These are phyloP conservation scores for Arctia plantaginis DNA, from an alignment of 2,888 invertebrate species.

Conservation along the genomic window DNA sequence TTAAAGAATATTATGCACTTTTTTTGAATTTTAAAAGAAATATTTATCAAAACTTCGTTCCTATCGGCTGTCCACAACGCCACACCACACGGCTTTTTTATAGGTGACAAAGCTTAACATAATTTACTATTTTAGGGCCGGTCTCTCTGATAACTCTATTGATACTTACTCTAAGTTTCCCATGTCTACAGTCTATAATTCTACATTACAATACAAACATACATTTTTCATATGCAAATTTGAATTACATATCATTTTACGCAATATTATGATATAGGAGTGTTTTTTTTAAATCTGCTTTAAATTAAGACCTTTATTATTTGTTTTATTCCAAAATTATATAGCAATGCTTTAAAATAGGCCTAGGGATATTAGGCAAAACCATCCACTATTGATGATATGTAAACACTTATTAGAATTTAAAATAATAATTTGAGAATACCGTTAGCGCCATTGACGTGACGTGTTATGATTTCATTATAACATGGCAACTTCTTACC, in stretches of 20 bases:
- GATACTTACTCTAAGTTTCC: background rate
- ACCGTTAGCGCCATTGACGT: slow-evolving; percentile 12
- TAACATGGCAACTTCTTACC: slow-evolving; percentile 53
- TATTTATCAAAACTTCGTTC: too few species aligned
- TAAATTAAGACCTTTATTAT: background rate
- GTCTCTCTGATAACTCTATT: background rate
- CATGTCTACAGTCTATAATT: background rate
- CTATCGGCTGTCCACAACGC: too few species aligned
- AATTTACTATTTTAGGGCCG: background rate
- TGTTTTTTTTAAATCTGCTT: background rate
- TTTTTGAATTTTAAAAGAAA: too few species aligned
- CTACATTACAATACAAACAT: background rate
- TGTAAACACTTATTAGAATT: background rate
- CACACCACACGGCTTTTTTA: too few species aligned
- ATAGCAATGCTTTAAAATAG: background rate
- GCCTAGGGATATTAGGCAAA: too few species aligned
- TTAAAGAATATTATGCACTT: too few species aligned
- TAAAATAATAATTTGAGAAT: background rate
- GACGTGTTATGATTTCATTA: slow-evolving; percentile 42
- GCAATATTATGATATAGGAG: background rate
- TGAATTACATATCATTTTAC: background rate
- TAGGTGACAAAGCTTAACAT: too few species aligned
- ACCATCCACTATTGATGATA: too few species aligned
- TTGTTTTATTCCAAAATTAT: background rate
- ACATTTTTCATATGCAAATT: too few species aligned